Evolutionary conservation across 2,113 vertebrate genomes (phyloP).

Genomic region (Neogale vison): DNA sequence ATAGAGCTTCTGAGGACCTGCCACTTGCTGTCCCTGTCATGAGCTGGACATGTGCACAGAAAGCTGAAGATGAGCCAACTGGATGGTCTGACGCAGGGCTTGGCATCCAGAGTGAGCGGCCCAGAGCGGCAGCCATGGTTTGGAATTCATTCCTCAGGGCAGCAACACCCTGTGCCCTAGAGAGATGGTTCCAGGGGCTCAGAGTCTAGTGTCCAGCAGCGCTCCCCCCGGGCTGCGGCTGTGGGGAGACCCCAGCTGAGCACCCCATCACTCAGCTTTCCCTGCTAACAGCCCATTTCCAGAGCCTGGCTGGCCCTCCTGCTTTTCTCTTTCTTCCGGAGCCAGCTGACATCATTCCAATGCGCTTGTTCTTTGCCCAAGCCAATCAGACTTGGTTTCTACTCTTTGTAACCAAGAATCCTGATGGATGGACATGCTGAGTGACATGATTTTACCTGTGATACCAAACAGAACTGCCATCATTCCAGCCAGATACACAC

Average conservation of each 20-base stretch:
- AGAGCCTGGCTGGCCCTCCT: neutral
- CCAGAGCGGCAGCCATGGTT: neutral
- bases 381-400: neutral
- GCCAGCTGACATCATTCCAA: neutral
- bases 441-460: neutral
- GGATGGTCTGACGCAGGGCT: neutral
- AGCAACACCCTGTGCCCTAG: neutral
- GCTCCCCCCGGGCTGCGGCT: rapidly evolving
- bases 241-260: neutral
- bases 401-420: neutral
- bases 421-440: neutral
- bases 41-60: neutral
- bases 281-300: neutral
- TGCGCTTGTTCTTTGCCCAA: neutral
- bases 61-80: neutral
- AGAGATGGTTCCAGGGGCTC: neutral
- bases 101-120: neutral
- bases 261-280: neutral
- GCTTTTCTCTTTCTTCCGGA: neutral
- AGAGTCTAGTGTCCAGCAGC: neutral
- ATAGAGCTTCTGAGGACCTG: neutral
- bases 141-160: neutral
- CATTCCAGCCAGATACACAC: neutral
- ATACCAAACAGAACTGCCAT: neutral
- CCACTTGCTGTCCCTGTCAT: neutral